Evolutionary conservation across 2,888 invertebrate genomes (phyloP).

Genomic region (Loripinus fragilis): DNA sequence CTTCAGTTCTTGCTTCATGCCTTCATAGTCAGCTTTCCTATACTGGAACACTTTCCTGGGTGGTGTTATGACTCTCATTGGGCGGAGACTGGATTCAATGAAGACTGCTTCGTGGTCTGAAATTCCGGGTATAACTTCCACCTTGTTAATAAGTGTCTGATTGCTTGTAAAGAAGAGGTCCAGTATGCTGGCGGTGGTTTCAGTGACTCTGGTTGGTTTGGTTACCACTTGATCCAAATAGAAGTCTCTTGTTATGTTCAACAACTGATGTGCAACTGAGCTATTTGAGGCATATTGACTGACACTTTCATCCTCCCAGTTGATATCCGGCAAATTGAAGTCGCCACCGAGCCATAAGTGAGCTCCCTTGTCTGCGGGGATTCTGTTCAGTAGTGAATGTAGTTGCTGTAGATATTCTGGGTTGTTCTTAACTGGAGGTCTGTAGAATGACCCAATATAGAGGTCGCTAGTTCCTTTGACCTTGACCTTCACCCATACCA

Average conservation of each 20-base stretch:
- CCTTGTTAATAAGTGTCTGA: background rate
- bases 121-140: background rate
- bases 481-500: constrained; percentile 19
- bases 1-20: background rate
- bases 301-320: no score
- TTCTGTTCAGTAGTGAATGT: constrained; percentile 20
- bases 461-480: constrained; percentile 1
- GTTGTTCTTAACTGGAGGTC: constrained; percentile 14
- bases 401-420: constrained; percentile 10
- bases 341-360: no score
- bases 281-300: no score
- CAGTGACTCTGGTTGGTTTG: background rate
- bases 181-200: background rate
- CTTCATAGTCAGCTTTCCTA: background rate
- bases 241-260: no score
- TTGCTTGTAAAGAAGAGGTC: background rate
- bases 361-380: no score
- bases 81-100: constrained; percentile 3
- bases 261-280: no score
- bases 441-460: constrained; percentile 27
- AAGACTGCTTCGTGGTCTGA: background rate
- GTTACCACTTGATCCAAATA: no score
- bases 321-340: no score
- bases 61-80: background rate
- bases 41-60: background rate